phyloP scores from a whole-genome alignment of 1,140 invertebrate genomes.

The Streblospio benedicti region DNA sequence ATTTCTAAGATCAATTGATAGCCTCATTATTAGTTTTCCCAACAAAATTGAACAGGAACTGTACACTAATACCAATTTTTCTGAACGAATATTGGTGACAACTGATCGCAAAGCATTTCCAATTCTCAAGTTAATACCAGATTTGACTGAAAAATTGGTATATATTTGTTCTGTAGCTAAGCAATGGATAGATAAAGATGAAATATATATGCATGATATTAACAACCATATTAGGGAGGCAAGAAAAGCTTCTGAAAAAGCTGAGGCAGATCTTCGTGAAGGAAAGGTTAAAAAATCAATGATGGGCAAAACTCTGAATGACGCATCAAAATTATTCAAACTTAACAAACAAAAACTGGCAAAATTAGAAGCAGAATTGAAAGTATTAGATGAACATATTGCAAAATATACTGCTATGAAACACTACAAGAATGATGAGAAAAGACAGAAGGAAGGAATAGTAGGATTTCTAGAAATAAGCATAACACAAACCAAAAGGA shows the following conservation, averaged over 20 bases:
- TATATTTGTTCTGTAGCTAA: constrained; percentile 27
- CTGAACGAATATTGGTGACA: constrained; percentile 29
- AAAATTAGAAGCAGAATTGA: constrained; percentile 35
- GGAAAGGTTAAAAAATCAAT: constrained; percentile 36
- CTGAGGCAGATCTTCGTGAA: constrained; percentile 30
- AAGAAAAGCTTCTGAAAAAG: constrained; percentile 26
- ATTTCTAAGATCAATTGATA: constrained; percentile 24
- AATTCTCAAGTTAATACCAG: constrained; percentile 33
- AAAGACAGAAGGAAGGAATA: constrained; percentile 40
- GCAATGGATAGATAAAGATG: constrained; percentile 38
- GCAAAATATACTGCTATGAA: constrained; percentile 26
- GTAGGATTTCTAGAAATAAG: constrained; percentile 41
- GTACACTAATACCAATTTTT: constrained; percentile 28
- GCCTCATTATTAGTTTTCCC: constrained; percentile 31
- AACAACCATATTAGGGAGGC: constrained; percentile 35
- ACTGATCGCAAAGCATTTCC: constrained; percentile 42
- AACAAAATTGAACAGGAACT: constrained; percentile 33
- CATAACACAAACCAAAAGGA: constrained; percentile 36
- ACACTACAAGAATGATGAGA: constrained; percentile 27
- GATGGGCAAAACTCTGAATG: constrained; percentile 32
- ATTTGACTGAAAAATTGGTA: constrained; percentile 31
- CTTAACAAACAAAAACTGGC: constrained; percentile 38
- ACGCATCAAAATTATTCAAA: constrained; percentile 30
- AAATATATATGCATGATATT: constrained; percentile 39
- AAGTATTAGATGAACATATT: constrained; percentile 31